phyloP scores from a whole-genome alignment of 2,888 invertebrate species.

The Oligia fasciuncula region DNA sequence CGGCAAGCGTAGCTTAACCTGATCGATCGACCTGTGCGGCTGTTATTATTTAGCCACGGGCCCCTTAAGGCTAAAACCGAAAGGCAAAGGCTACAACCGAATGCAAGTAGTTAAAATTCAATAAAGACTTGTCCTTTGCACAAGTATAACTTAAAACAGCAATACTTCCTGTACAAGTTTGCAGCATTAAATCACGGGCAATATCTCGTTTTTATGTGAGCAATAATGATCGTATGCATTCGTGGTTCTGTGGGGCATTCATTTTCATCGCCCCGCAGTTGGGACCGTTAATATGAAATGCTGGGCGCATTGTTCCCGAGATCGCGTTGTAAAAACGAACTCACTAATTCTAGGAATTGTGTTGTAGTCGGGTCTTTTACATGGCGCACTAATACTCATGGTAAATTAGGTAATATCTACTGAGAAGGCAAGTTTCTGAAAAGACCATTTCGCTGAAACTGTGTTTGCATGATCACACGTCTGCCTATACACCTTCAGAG shows the following conservation, averaged over 20 bases:
- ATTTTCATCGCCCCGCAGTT: constrained; percentile 74
- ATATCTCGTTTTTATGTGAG: constrained; percentile 68
- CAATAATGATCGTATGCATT: constrained; percentile 70
- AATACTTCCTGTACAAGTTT: constrained; percentile 29
- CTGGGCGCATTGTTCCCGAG: constrained; percentile 64
- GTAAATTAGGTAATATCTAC: not conserved
- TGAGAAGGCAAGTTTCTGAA: not conserved
- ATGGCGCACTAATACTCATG: not conserved
- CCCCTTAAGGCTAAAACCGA: too few species aligned
- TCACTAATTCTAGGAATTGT: constrained; percentile 23
- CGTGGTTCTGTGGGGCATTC: constrained; percentile 69
- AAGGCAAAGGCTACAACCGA: not conserved
- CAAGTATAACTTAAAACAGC: constrained; percentile 21
- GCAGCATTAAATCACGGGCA: constrained; percentile 47
- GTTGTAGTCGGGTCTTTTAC: constrained; percentile 21
- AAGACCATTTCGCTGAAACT: not conserved
- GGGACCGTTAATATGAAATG: constrained; percentile 77
- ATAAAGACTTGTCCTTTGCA: not conserved
- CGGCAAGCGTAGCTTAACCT: too few species aligned
- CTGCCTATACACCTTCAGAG: not conserved
- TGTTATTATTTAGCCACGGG: too few species aligned
- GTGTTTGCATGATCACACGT: not conserved
- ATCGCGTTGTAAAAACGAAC: constrained; percentile 57
- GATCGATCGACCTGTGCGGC: too few species aligned
- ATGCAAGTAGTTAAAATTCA: not conserved